phyloP scores from a whole-genome alignment of 2,888 invertebrate genomes.

The Polietes domitor region DNA sequence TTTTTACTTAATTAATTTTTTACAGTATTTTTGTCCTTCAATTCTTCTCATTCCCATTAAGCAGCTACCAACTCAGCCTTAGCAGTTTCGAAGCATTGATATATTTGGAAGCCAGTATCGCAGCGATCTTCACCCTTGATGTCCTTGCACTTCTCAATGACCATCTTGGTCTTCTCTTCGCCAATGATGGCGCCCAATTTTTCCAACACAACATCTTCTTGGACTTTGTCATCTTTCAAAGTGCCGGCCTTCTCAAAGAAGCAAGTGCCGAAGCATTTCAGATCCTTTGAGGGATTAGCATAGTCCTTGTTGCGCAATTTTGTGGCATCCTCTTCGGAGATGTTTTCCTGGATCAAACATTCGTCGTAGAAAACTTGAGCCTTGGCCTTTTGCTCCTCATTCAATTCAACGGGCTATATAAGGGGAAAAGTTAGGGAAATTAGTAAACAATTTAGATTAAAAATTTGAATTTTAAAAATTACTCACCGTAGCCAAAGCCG shows the following conservation, averaged over 20 bases:
- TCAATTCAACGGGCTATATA: conserved; percentile 56
- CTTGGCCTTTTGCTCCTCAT: conserved; percentile 74
- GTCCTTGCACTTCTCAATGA: conserved; percentile 70
- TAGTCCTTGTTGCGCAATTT: conserved; percentile 72
- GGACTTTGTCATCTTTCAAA: conserved; percentile 72
- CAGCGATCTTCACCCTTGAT: conserved; percentile 73
- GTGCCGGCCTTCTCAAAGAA: conserved; percentile 76
- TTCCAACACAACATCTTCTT: conserved; percentile 66
- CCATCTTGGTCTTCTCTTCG: conserved; percentile 67
- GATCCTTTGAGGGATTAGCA: conserved; percentile 66
- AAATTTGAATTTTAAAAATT: no score
- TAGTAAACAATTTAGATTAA: no score
- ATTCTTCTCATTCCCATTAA: background rate
- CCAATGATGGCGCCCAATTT: conserved; percentile 71
- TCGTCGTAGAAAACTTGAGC: conserved; percentile 67
- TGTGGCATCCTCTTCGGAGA: conserved; percentile 69
- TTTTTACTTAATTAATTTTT: background rate
- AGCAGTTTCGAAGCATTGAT: conserved; percentile 71
- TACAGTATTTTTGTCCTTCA: no score
- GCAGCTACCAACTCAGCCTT: conserved; percentile 55
- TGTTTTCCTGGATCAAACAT: conserved; percentile 72
- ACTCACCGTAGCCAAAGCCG: conserved; percentile 72
- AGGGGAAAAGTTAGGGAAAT: background rate
- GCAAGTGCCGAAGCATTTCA: conserved; percentile 77
- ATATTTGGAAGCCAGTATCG: conserved; percentile 73